Evolutionary conservation across 2,888 invertebrate genomes (phyloP).

Genomic region (Chirona hameri): DNA sequence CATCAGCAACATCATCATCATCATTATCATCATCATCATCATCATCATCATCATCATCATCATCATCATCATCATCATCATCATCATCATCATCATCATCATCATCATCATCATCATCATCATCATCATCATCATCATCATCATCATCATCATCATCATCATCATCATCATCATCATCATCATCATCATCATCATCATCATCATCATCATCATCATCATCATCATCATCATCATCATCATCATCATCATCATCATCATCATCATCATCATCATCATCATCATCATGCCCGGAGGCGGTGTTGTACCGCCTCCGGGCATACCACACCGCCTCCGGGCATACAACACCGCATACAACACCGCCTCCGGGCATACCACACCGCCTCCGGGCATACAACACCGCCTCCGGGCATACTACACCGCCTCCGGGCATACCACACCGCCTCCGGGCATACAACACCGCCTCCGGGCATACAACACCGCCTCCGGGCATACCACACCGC

Average conservation of each 20-base stretch:
- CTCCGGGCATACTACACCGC: too few relatives aligned
- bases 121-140: slow-evolving; percentile 22
- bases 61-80: not conserved
- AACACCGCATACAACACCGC: too few relatives aligned
- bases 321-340: too few relatives aligned
- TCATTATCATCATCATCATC: not conserved
- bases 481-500: too few relatives aligned
- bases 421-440: too few relatives aligned
- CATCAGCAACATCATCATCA: too few relatives aligned
- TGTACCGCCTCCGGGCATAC: too few relatives aligned
- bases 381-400: too few relatives aligned
- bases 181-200: slow-evolving; percentile 3
- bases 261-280: slow-evolving; percentile 22
- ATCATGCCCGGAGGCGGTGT: too few relatives aligned
- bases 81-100: not conserved
- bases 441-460: too few relatives aligned
- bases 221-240: not conserved
- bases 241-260: not conserved
- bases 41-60: slow-evolving; percentile 22
- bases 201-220: not conserved
- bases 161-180: slow-evolving; percentile 7
- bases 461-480: too few relatives aligned
- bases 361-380: too few relatives aligned
- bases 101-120: slow-evolving; percentile 22
- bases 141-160: slow-evolving; percentile 11